phyloP scores from a whole-genome alignment of 2,113 vertebrate genomes.

The Heteronetta atricapilla region DNA sequence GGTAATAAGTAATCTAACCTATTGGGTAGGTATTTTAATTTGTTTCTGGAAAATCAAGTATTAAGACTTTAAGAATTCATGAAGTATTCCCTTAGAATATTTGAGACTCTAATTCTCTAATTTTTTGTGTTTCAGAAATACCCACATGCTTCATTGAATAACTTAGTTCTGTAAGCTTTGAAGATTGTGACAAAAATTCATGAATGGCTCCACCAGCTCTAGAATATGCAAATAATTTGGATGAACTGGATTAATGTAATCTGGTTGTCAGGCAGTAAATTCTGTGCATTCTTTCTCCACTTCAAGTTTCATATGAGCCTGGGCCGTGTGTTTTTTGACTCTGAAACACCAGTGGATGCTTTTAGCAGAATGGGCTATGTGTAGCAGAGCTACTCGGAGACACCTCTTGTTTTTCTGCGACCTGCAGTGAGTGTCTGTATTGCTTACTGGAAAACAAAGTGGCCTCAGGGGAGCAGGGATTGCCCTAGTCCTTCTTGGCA shows the following conservation, averaged over 20 bases:
- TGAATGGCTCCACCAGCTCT: background rate
- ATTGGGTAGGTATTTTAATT: background rate
- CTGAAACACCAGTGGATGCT: background rate
- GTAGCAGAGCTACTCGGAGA: background rate
- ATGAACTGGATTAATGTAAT: background rate
- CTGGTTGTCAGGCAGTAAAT: background rate
- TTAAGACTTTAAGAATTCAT: background rate
- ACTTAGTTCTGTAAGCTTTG: background rate
- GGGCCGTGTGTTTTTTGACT: background rate
- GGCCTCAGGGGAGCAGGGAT: background rate
- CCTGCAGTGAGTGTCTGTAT: background rate
- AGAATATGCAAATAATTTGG: background rate
- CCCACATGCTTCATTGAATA: background rate
- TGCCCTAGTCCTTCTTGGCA: background rate
- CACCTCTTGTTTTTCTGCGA: background rate
- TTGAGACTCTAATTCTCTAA: background rate
- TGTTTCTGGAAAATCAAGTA: background rate
- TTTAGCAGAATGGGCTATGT: background rate
- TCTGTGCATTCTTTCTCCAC: background rate
- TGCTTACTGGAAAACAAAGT: background rate
- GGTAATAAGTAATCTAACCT: background rate
- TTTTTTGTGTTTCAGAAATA: background rate
- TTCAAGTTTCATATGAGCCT: background rate
- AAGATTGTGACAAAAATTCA: background rate
- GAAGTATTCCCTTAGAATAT: background rate